phyloP scores from a whole-genome alignment of 2,113 vertebrate species.

The Pseudorasbora parva region DNA sequence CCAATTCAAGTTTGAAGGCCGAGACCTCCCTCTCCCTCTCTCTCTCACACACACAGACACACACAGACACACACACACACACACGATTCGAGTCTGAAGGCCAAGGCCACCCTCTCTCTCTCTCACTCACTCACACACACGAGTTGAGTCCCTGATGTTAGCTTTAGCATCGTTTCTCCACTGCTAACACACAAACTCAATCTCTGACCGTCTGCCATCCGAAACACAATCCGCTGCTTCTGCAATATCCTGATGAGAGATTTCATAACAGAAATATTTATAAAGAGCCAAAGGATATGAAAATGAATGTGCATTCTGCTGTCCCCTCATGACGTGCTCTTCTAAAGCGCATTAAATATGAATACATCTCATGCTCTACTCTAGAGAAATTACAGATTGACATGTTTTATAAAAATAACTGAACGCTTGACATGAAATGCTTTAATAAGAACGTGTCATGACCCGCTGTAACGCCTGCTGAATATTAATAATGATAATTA shows the following conservation, averaged over 20 bases:
- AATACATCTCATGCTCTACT: background rate
- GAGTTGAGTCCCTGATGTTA: constrained; percentile 5
- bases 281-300: constrained; percentile 20
- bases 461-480: background rate
- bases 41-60: too few relatives aligned
- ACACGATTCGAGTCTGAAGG: too few relatives aligned
- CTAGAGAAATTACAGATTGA: background rate
- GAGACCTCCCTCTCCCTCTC: too few relatives aligned
- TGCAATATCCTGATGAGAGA: constrained; percentile 25
- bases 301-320: constrained; percentile 24
- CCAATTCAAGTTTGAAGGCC: too few relatives aligned
- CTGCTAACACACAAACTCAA: background rate
- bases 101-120: too few relatives aligned
- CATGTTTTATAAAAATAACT: too few relatives aligned
- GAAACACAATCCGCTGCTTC: background rate
- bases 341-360: background rate
- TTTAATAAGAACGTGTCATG: background rate
- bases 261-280: constrained; percentile 26
- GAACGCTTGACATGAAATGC: background rate
- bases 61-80: too few relatives aligned
- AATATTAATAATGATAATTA: background rate
- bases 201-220: background rate
- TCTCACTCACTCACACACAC: too few relatives aligned
- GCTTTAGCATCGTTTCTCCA: background rate
- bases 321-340: background rate